Evolutionary conservation across 1,140 invertebrate species (phyloP).

Genomic region (Halotydeus destructor): DNA sequence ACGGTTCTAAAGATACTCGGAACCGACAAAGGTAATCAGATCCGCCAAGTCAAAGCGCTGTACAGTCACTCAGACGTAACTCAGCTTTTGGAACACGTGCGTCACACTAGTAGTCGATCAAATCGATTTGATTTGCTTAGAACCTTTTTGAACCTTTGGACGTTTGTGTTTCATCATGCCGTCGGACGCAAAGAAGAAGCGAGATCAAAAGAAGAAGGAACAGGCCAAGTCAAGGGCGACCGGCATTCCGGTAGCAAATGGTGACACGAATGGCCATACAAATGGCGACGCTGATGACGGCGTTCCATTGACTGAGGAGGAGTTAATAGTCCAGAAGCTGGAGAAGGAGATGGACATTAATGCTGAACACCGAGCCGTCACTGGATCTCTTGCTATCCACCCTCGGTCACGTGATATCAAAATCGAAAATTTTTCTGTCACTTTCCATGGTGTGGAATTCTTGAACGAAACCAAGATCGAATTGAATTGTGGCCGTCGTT

Average conservation of each 20-base stretch:
- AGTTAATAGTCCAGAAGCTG: conserved; percentile 62
- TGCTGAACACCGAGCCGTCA: conserved; percentile 78
- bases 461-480: conserved; percentile 87
- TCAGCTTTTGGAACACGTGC: too few relatives aligned
- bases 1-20: too few relatives aligned
- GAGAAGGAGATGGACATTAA: conserved; percentile 73
- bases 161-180: conserved; percentile 44
- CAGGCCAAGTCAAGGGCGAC: conserved; percentile 47
- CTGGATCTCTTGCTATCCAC: conserved; percentile 81
- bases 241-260: conserved; percentile 9
- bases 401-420: conserved; percentile 86
- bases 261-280: conserved; percentile 7
- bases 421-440: conserved; percentile 90
- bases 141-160: too few relatives aligned
- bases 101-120: too few relatives aligned
- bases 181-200: conserved; percentile 88
- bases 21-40: too few relatives aligned
- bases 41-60: too few relatives aligned
- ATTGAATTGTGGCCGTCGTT: conserved; percentile 84
- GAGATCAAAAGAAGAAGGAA: conserved; percentile 91
- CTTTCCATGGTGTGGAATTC: conserved; percentile 89
- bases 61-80: too few relatives aligned
- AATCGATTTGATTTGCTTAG: too few relatives aligned
- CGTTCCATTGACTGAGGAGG: conserved; percentile 25
- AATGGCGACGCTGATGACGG: neutral